phyloP scores from a whole-genome alignment of 2,888 invertebrate genomes.

The Hyppa rectilinea region DNA sequence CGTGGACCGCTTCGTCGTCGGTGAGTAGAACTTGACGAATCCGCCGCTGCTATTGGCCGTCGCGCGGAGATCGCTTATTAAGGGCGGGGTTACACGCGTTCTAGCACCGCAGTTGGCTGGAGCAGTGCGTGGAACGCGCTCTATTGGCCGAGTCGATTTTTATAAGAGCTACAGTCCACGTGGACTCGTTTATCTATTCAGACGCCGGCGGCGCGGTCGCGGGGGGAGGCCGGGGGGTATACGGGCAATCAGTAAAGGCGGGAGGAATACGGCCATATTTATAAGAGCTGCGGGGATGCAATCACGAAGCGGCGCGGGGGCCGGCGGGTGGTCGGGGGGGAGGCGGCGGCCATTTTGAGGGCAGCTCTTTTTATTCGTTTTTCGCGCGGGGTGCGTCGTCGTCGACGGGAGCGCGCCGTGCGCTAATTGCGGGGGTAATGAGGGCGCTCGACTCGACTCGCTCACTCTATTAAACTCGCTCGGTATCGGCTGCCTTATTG shows the following conservation, averaged over 20 bases:
- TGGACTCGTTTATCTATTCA: slow-evolving; percentile 92
- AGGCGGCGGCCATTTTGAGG: slow-evolving; percentile 94
- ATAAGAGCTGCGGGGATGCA: slow-evolving; percentile 91
- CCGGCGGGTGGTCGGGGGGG: slow-evolving; percentile 85
- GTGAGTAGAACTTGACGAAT: slow-evolving; percentile 84
- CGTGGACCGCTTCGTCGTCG: slow-evolving; percentile 89
- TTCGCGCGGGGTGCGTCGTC: slow-evolving; percentile 90
- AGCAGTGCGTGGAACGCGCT: slow-evolving; percentile 68
- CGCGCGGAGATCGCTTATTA: slow-evolving; percentile 89
- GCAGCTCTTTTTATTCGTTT: slow-evolving; percentile 92
- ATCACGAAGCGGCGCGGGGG: slow-evolving; percentile 91
- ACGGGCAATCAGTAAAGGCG: slow-evolving; percentile 92
- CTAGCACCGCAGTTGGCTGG: slow-evolving; percentile 77
- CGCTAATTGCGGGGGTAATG: slow-evolving; percentile 91
- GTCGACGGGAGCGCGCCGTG: slow-evolving; percentile 88
- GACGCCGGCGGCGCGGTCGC: slow-evolving; percentile 91
- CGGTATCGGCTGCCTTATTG: slow-evolving; percentile 90
- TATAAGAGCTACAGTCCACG: slow-evolving; percentile 90
- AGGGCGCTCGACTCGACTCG: slow-evolving; percentile 89
- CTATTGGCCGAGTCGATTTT: slow-evolving; percentile 88
- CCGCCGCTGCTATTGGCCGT: slow-evolving; percentile 77
- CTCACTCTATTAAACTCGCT: slow-evolving; percentile 90
- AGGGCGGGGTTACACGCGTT: slow-evolving; percentile 90
- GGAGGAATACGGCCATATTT: slow-evolving; percentile 91
- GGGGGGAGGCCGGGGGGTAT: slow-evolving; percentile 90